Conservation (phyloP, 64 coral and sea anemone genomes). For the Trachythela sp. region DNA sequence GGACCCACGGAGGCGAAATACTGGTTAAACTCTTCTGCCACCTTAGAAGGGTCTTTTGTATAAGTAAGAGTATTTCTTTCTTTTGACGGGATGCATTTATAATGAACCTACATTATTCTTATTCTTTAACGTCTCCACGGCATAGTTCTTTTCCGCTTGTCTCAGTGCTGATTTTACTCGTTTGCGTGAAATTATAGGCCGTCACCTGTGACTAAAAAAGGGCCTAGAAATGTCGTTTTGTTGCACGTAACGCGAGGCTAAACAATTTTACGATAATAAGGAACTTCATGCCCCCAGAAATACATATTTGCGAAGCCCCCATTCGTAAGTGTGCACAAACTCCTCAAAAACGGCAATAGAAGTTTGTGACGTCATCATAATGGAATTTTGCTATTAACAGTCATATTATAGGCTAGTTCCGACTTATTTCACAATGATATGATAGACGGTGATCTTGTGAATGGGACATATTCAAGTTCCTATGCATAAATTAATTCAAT, state of each 20-base stretch:
- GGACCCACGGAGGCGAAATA: no score
- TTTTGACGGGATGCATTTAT: no score
- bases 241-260: neutral
- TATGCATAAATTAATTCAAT: neutral
- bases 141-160: no score
- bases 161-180: no score
- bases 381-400: neutral
- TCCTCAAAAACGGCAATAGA: neutral
- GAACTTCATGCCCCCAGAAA: neutral
- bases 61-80: no score
- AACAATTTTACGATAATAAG: conserved; percentile 1
- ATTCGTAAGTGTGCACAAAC: conserved; percentile 8
- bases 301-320: neutral
- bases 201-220: neutral
- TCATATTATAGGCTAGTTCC: neutral
- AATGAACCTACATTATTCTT: no score
- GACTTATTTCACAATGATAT: neutral
- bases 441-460: neutral
- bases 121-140: no score
- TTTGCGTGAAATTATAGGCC: no score
- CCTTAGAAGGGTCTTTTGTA: no score
- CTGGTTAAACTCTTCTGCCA: no score
- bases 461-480: neutral
- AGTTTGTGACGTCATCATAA: conserved; percentile 13
- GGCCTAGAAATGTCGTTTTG: neutral